These are phyloP conservation scores for Carassius gibelio DNA, from an alignment of 2,113 vertebrate species.

Conservation along the genomic window DNA sequence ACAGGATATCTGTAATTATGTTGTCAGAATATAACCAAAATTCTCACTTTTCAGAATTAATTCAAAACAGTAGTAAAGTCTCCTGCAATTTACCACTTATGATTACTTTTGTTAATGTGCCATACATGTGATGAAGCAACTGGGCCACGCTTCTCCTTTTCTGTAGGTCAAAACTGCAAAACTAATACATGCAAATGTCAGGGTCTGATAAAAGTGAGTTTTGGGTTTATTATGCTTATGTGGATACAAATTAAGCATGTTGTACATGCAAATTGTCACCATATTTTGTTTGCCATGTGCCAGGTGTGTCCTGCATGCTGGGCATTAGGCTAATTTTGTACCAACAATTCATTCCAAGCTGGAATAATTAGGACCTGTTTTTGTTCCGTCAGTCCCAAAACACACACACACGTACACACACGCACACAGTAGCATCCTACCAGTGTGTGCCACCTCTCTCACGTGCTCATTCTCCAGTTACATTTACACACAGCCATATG, in stretches of 20 bases:
- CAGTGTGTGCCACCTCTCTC: neutral
- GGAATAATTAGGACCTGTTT: slow-evolving; percentile 48
- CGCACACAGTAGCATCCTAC: neutral
- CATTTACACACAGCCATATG: neutral
- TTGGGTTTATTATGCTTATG: slow-evolving; percentile 15
- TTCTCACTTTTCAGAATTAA: neutral
- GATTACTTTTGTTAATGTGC: neutral
- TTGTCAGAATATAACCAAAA: neutral
- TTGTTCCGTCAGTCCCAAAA: slow-evolving; percentile 19
- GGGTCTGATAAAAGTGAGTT: slow-evolving; percentile 5
- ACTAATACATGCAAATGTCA: neutral
- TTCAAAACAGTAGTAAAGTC: neutral
- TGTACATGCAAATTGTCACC: neutral
- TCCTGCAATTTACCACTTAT: neutral
- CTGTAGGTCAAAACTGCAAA: neutral
- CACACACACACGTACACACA: neutral
- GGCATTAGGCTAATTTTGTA: slow-evolving; percentile 37
- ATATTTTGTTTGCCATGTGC: slow-evolving; percentile 4
- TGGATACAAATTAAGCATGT: neutral
- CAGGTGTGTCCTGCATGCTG: neutral
- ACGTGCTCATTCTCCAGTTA: neutral
- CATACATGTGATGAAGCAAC: neutral
- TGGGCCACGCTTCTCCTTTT: neutral
- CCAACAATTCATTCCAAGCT: slow-evolving; percentile 23
- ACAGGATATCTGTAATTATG: neutral